Percentiles rank a stretch among this genome's conserved stretches.
phyloP scores from a whole-genome alignment of 2,888 invertebrate genomes.

The Uloborus plumipes region DNA sequence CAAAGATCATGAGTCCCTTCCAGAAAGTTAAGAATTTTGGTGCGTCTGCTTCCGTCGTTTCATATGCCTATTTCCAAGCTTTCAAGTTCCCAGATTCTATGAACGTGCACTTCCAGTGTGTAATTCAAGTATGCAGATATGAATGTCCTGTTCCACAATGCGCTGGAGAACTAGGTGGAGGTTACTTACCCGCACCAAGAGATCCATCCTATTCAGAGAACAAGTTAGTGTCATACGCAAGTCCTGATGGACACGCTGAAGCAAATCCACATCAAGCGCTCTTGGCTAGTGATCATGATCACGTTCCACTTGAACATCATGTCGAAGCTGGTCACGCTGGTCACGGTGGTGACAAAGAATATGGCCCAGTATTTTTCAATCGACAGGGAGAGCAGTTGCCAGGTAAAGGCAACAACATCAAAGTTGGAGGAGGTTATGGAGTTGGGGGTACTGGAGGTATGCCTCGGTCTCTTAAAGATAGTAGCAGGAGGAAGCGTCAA shows the following conservation, averaged over 20 bases:
- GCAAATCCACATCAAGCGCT: slow-evolving; percentile 46
- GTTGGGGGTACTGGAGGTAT: slow-evolving; percentile 77
- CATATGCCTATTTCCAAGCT: slow-evolving; percentile 96
- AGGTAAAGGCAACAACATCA: slow-evolving; percentile 43
- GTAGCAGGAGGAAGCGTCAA: slow-evolving; percentile 73
- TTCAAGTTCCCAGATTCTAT: slow-evolving; percentile 97
- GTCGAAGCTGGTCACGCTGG: slow-evolving; percentile 6
- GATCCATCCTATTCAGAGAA: slow-evolving; percentile 88
- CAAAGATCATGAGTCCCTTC: slow-evolving; percentile 93
- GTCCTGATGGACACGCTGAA: slow-evolving; percentile 24
- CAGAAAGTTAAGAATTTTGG: slow-evolving; percentile 97
- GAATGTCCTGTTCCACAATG: slow-evolving; percentile 73
- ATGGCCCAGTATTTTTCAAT: slow-evolving; percentile 62
- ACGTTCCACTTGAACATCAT: slow-evolving; percentile 24
- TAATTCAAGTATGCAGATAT: slow-evolving; percentile 91
- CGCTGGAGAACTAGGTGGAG: slow-evolving; percentile 72
- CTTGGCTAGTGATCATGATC: slow-evolving; percentile 19
- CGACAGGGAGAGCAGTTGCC: slow-evolving; percentile 60
- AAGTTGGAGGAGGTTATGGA: slow-evolving; percentile 46
- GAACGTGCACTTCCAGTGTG: slow-evolving; percentile 97
- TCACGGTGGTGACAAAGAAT: slow-evolving; percentile 35
- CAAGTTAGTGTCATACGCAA: slow-evolving; percentile 73
- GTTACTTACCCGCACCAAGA: slow-evolving; percentile 82
- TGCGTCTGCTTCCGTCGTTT: slow-evolving; percentile 92
- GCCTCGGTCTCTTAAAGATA: slow-evolving; percentile 88